Base-by-base conservation (phyloP, 2,888 invertebrate species). In the Caenorhabditis wallacei region DNA sequence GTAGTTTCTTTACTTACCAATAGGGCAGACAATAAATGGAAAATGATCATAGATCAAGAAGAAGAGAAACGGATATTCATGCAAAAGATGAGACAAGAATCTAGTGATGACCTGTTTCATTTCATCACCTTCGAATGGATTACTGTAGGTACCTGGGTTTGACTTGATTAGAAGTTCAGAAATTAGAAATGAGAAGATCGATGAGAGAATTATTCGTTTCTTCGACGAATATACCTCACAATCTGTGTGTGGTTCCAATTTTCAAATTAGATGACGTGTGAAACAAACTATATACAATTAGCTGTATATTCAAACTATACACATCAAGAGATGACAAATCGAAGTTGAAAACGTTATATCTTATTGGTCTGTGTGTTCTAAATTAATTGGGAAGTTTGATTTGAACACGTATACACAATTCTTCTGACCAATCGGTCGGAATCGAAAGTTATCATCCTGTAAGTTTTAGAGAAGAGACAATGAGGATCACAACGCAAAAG, bases 21-120 rank as follows among this genome's bases (percentile, higher is more conserved):
- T 10, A 20, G 24, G 18, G 35, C 11, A 63, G 24, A 63, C 43
- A 51, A 13, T 64, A 13, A 16, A 35, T 18, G 20, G 18, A 64
- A 20, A 30, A 51, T 64, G 64, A 64, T 64, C 64, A 51, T 11
- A 64, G 64, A 51, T 64, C 48, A 20, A 30, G 64, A 48, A 64
- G 64, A 64, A 51, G n/a, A n/a, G n/a, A 64, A 48, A 5, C 18
- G 18, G 43, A 43, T 46, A 46, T 63, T 63, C 46, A 51, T 51
- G 51, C 48, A 51, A 64, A 64, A 35, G 64, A 30, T 18, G 48
- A 61, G 46, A 61, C 61, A 61, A 61, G 61, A 61, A 61, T 61
- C 61, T 61, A 43, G 61, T 24, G 43, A 61, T 40, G 57, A 46
- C 61, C 61, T 22, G 61, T 24, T 46, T 61, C 16, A 18, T 37